Percentiles rank a stretch among this genome's conserved stretches.
Conservation (phyloP, 1,140 invertebrate species). For the Leptinotarsa texana region DNA sequence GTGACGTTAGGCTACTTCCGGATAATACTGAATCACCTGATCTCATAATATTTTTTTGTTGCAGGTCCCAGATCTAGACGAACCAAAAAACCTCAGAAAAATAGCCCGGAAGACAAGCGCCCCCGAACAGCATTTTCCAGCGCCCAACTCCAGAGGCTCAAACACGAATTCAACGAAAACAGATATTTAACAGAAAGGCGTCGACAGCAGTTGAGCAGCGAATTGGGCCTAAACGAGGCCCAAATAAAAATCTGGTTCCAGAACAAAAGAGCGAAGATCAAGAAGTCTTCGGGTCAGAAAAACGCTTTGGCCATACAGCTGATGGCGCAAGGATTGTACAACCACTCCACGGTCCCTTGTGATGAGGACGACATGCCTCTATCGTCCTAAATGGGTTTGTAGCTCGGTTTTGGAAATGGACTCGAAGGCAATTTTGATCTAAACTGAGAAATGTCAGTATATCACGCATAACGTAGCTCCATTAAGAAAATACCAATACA, state of each 20-base stretch:
- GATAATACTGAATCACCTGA: not conserved
- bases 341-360: conserved; percentile 81
- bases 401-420: conserved; percentile 68
- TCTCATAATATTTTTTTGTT: conserved; percentile 42
- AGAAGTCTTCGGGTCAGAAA: conserved; percentile 82
- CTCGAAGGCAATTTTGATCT: not conserved
- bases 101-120: conserved; percentile 82
- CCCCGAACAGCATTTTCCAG: conserved; percentile 96
- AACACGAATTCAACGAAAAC: conserved; percentile 89
- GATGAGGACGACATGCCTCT: conserved; percentile 69
- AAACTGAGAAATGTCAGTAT: too few relatives aligned
- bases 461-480: too few relatives aligned
- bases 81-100: conserved; percentile 68
- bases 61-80: conserved; percentile 88
- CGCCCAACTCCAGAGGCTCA: conserved; percentile 89
- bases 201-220: conserved; percentile 81
- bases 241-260: conserved; percentile 98
- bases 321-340: conserved; percentile 89
- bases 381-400: conserved; percentile 48
- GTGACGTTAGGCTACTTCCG: too few relatives aligned
- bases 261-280: conserved; percentile 94
- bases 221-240: conserved; percentile 88
- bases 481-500: too few relatives aligned
- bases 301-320: conserved; percentile 85
- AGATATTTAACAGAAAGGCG: conserved; percentile 89